Evolutionary conservation across 2,797 vertebrate species (phyloP).

Genomic region (Dallia pectoralis): DNA sequence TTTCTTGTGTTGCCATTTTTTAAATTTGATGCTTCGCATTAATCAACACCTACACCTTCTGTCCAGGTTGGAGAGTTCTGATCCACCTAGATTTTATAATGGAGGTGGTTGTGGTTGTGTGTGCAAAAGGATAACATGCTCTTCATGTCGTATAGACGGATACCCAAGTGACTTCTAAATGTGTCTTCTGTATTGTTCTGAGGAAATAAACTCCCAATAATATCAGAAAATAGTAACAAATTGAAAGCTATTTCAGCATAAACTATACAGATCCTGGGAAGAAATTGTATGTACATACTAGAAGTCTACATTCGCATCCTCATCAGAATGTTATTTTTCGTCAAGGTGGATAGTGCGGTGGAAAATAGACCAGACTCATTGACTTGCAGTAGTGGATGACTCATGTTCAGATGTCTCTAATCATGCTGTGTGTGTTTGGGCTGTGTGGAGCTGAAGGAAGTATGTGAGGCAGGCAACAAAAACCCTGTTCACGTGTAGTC

Average conservation of each 20-base stretch:
- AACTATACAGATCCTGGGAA: conserved; percentile 33
- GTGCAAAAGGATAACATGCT: not conserved
- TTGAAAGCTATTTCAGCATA: conserved; percentile 3
- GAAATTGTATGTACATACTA: conserved; percentile 22
- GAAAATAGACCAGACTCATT: conserved; percentile 47
- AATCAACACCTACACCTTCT: conserved; percentile 62
- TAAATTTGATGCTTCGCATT: conserved; percentile 61
- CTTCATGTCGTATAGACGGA: conserved; percentile 9
- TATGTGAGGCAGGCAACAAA: conserved; percentile 28
- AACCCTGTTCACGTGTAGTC: conserved; percentile 25
- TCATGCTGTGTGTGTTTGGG: conserved; percentile 49
- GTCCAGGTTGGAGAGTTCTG: conserved; percentile 21
- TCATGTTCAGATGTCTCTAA: conserved; percentile 54
- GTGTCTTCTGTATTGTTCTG: conserved; percentile 19
- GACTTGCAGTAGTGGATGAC: conserved; percentile 52
- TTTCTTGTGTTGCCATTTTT: conserved; percentile 59
- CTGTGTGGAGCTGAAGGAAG: not conserved
- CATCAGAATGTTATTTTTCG: conserved; percentile 44
- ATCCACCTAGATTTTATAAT: not conserved
- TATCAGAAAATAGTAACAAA: conserved; percentile 29
- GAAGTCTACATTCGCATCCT: conserved; percentile 40
- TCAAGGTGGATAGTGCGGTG: conserved; percentile 36
- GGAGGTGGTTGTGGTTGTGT: not conserved
- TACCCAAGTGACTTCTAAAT: conserved; percentile 17
- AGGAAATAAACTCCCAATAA: conserved; percentile 35